These are phyloP conservation scores for Cygnus olor DNA, from an alignment of 2,797 vertebrate species.

Conservation along the genomic window DNA sequence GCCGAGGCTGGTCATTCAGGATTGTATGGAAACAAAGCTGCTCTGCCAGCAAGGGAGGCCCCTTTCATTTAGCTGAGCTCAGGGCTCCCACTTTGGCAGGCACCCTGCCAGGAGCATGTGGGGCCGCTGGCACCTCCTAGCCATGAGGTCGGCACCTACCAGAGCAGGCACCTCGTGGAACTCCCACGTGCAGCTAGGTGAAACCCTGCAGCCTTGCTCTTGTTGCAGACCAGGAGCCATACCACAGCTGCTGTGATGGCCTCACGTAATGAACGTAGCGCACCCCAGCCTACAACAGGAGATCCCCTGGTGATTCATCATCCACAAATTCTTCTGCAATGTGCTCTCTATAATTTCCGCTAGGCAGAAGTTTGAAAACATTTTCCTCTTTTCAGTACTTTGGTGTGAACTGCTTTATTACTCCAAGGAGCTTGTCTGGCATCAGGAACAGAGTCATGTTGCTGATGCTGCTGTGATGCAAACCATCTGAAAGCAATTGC, in stretches of 20 bases:
- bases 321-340: not conserved
- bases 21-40: not conserved
- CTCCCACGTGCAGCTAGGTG: not conserved
- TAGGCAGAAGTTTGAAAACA: not conserved
- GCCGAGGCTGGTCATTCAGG: not conserved
- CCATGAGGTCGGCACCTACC: not conserved
- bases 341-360: not conserved
- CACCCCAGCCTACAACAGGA: not conserved
- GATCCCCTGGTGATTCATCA: not conserved
- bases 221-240: not conserved
- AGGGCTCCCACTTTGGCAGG: no score
- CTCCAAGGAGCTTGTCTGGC: not conserved
- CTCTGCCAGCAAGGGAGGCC: not conserved
- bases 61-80: not conserved
- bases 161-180: not conserved
- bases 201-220: not conserved
- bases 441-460: rapidly evolving
- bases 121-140: not conserved
- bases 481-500: not conserved
- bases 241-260: not conserved
- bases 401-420: not conserved
- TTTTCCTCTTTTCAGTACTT: not conserved
- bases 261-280: rapidly evolving
- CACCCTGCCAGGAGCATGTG: no score
- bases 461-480: not conserved